A percentile compares a stretch with the other conserved stretches of the same genome.
phyloP scores from a whole-genome alignment of 2,888 invertebrate species.

The Pyrocoelia pectoralis region DNA sequence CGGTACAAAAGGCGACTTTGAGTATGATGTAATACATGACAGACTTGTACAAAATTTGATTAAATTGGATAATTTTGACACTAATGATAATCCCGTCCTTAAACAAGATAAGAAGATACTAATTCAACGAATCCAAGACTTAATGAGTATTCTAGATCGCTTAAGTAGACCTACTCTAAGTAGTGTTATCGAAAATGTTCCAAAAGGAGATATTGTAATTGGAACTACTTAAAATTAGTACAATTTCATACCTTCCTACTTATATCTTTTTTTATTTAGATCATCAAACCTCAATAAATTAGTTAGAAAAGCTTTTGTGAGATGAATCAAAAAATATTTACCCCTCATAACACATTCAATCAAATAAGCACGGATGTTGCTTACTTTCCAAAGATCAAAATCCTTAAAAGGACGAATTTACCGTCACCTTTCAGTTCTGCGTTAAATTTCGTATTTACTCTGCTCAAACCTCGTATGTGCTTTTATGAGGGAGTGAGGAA shows the following conservation, averaged over 20 bases:
- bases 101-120: slow-evolving; percentile 24
- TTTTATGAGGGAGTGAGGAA: too few species aligned
- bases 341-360: too few species aligned
- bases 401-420: too few species aligned
- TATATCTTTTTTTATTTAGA: too few species aligned
- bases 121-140: slow-evolving; percentile 19
- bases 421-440: too few species aligned
- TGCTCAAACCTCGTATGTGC: too few species aligned
- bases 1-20: slow-evolving; percentile 26
- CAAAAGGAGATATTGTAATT: background rate
- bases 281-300: background rate
- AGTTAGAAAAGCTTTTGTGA: background rate
- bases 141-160: slow-evolving; percentile 19
- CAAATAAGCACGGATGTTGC: too few species aligned
- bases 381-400: too few species aligned
- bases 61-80: slow-evolving; percentile 20
- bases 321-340: too few species aligned
- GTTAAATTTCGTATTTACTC: too few species aligned
- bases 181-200: background rate
- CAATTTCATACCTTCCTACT: too few species aligned
- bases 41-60: slow-evolving; percentile 14
- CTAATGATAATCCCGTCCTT: slow-evolving; percentile 14
- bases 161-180: background rate
- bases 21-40: slow-evolving; percentile 17
- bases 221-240: background rate